A percentile compares a stretch with the other conserved stretches of the same genome.
Evolutionary conservation across 1,140 invertebrate species (phyloP).

Genomic region (Drosophila suzukii): DNA sequence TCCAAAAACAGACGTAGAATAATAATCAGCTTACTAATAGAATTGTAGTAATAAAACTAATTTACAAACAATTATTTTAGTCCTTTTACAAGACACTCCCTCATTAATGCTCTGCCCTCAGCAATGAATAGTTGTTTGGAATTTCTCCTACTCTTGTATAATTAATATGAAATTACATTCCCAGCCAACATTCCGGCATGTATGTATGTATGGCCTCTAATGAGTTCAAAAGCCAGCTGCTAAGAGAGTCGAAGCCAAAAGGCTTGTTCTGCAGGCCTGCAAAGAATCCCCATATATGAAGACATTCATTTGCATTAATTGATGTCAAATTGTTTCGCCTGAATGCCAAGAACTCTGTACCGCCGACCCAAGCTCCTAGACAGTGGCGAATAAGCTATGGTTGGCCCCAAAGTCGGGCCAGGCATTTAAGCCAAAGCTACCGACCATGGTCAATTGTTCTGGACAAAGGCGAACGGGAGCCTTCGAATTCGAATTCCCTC

Average conservation of each 20-base stretch:
- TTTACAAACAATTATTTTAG: not conserved
- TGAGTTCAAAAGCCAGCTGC: constrained; percentile 39
- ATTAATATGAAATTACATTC: constrained; percentile 46
- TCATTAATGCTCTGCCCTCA: not conserved
- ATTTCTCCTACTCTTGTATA: constrained; percentile 9
- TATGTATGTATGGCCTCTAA: constrained; percentile 15
- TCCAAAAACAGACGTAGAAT: no score
- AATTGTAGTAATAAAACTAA: not conserved
- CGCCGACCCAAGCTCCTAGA: constrained; percentile 1
- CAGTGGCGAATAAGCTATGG: constrained; percentile 13
- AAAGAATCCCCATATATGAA: constrained; percentile 37
- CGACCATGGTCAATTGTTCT: constrained; percentile 25
- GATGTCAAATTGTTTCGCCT: constrained; percentile 52
- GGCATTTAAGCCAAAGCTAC: constrained; percentile 27
- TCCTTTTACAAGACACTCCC: not conserved
- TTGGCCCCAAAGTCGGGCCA: constrained; percentile 22
- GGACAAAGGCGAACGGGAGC: constrained; percentile 21
- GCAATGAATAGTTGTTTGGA: not conserved
- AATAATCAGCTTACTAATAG: not conserved
- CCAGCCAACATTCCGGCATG: constrained; percentile 29
- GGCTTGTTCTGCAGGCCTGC: constrained; percentile 2
- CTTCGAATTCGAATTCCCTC: constrained; percentile 11
- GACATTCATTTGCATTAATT: constrained; percentile 65
- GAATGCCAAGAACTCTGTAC: constrained; percentile 38
- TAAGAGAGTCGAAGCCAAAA: constrained; percentile 1